Conservation (phyloP, 2,888 invertebrate species). For the Cylindroiulus punctatus region DNA sequence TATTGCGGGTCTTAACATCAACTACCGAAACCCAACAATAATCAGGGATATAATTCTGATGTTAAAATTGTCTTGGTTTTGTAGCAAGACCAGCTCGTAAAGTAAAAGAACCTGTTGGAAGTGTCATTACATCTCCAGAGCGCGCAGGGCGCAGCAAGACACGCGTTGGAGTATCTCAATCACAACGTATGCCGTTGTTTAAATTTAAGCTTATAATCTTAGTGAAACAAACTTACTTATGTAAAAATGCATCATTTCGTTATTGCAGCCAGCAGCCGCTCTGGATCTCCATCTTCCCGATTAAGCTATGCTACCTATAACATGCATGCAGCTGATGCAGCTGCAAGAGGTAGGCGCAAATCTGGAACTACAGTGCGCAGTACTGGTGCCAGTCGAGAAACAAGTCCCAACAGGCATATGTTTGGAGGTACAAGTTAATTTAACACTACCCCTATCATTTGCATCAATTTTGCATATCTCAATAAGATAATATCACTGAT, state of each 20-base stretch:
- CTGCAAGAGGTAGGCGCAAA: slow-evolving; percentile 61
- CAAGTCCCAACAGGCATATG: slow-evolving; percentile 64
- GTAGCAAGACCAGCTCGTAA: slow-evolving; percentile 75
- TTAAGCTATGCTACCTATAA: slow-evolving; percentile 76
- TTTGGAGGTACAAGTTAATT: background rate
- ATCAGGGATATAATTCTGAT: background rate
- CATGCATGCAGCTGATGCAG: slow-evolving; percentile 60
- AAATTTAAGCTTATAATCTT: background rate
- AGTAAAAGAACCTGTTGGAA: slow-evolving; percentile 68
- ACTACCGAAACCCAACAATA: background rate
- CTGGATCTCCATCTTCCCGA: slow-evolving; percentile 91
- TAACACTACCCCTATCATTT: no score
- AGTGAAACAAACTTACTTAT: background rate
- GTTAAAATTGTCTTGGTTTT: slow-evolving; percentile 56
- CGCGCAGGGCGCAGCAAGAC: slow-evolving; percentile 69
- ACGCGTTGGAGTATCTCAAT: slow-evolving; percentile 84
- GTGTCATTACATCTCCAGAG: slow-evolving; percentile 73
- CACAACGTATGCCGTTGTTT: slow-evolving; percentile 80
- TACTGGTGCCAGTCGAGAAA: slow-evolving; percentile 67
- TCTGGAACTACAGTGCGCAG: slow-evolving; percentile 65
- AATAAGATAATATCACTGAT: no score
- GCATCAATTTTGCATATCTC: no score
- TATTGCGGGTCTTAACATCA: background rate
- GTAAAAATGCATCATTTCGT: background rate
- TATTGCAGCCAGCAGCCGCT: slow-evolving; percentile 85